A percentile compares a stretch with the other conserved stretches of the same genome.
Evolutionary conservation across 1,140 invertebrate genomes (phyloP).

Genomic region (Tetranychus cinnabarinus): DNA sequence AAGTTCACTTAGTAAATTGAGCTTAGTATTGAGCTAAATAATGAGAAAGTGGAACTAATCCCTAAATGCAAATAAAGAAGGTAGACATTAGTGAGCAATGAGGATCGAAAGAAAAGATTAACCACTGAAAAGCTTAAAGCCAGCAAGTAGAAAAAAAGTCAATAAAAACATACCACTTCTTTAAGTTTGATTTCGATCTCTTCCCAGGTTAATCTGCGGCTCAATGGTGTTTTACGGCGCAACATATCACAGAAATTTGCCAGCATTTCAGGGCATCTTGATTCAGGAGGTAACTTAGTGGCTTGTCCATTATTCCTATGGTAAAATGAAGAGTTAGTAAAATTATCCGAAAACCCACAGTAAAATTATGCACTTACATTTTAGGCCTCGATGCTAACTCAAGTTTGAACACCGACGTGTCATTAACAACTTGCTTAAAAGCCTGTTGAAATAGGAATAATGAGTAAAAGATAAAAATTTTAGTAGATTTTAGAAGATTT

Average conservation of each 20-base stretch:
- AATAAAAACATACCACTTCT: slow-evolving; percentile 40
- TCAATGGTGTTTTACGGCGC: slow-evolving; percentile 78
- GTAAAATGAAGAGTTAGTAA: neutral
- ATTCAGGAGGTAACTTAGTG: slow-evolving; percentile 32
- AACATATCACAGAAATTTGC: slow-evolving; percentile 99
- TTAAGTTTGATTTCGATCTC: slow-evolving; percentile 81
- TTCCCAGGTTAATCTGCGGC: slow-evolving; percentile 86
- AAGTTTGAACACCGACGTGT: slow-evolving; percentile 79
- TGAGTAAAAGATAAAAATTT: slow-evolving; percentile 22
- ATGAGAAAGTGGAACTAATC: neutral
- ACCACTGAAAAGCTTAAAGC: too few species aligned
- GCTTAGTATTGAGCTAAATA: too few species aligned
- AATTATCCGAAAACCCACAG: neutral
- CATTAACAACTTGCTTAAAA: slow-evolving; percentile 93
- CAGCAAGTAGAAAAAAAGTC: too few species aligned
- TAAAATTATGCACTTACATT: slow-evolving; percentile 21
- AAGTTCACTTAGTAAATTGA: too few species aligned
- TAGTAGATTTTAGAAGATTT: too few species aligned
- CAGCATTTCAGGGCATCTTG: slow-evolving; percentile 90
- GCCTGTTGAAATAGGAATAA: slow-evolving; percentile 25
- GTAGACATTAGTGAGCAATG: too few species aligned
- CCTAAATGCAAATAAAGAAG: too few species aligned
- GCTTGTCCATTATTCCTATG: neutral
- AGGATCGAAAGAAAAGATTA: too few species aligned
- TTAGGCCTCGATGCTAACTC: slow-evolving; percentile 39